A percentile compares a stretch with the other conserved stretches of the same genome.
Conservation (phyloP, 2,797 vertebrate genomes). For the Taenioides sp. region DNA sequence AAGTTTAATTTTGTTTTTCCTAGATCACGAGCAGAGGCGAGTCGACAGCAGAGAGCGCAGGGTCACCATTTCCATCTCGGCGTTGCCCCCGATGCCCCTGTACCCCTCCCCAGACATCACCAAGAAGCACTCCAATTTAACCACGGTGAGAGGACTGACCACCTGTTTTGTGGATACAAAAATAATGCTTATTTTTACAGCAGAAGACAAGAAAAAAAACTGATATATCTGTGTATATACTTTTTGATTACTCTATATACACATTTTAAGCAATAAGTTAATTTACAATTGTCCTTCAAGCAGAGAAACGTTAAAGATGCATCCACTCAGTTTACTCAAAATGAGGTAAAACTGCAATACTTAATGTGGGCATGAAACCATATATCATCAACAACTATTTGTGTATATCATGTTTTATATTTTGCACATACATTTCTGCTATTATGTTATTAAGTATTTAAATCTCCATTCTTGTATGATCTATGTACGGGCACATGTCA, state of each 20-base stretch:
- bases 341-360: conserved; percentile 54
- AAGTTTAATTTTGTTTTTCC: not conserved
- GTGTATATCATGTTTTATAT: not conserved
- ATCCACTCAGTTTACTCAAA: conserved; percentile 47
- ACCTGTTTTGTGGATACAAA: not conserved
- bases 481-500: not conserved
- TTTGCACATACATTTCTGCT: not conserved
- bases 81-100: conserved; percentile 83
- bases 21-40: conserved; percentile 65
- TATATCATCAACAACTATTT: conserved; percentile 3
- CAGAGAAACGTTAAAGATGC: conserved; percentile 51
- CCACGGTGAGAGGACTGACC: conserved; percentile 77
- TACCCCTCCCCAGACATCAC: conserved; percentile 76
- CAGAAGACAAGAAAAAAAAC: no score
- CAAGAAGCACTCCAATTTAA: conserved; percentile 70
- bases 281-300: conserved; percentile 22
- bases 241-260: not conserved
- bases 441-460: conserved; percentile 1
- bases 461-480: conserved; percentile 1
- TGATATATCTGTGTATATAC: not conserved
- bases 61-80: conserved; percentile 77
- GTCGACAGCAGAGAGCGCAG: conserved; percentile 81
- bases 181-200: not conserved
- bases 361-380: conserved; percentile 18
- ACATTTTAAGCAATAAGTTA: not conserved